These are phyloP conservation scores for Mus minutoides DNA, from an alignment of 2,797 vertebrate species.

Conservation along the genomic window DNA sequence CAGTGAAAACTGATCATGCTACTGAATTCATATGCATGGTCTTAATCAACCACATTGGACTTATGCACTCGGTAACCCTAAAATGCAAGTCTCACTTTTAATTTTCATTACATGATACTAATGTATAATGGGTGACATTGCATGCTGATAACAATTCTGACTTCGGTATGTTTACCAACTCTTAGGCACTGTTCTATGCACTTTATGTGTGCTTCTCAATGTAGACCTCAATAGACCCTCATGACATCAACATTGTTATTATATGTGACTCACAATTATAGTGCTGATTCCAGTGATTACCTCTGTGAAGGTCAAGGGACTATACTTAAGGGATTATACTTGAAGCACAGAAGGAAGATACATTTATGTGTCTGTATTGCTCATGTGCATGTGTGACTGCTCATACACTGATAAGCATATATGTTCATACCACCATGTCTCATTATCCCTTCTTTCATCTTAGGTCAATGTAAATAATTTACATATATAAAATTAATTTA, in stretches of 20 bases:
- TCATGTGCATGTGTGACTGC: background rate
- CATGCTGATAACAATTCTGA: background rate
- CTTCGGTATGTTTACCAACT: background rate
- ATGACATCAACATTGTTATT: background rate
- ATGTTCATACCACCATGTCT: background rate
- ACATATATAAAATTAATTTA: background rate
- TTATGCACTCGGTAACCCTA: background rate
- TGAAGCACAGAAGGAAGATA: background rate
- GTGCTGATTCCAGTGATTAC: too few relatives aligned
- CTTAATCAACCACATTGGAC: background rate
- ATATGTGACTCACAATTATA: background rate
- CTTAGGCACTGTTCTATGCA: background rate
- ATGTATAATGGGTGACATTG: background rate
- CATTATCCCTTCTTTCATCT: background rate
- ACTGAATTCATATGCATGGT: background rate
- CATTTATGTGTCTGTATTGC: background rate
- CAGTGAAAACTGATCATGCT: rapidly evolving
- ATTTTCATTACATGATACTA: background rate
- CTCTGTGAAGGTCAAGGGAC: background rate
- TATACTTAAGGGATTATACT: background rate
- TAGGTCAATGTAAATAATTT: background rate
- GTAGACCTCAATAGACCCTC: background rate
- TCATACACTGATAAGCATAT: background rate
- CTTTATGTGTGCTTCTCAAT: background rate
- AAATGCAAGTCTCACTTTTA: background rate